Conservation (phyloP, 1,140 invertebrate species). For the Pseudomyrmex pallidus region DNA sequence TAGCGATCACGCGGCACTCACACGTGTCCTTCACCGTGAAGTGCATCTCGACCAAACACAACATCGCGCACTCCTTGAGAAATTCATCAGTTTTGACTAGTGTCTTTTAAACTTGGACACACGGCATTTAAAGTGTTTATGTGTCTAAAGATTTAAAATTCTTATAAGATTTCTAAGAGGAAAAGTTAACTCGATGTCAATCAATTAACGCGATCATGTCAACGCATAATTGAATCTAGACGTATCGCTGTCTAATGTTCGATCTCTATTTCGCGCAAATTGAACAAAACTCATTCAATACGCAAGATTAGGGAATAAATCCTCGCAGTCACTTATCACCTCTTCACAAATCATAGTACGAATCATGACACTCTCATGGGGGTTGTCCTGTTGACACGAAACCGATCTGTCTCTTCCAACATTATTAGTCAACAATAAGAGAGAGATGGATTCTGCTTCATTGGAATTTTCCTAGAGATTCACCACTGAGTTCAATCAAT, state of each 20-base stretch:
- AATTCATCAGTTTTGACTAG: not conserved
- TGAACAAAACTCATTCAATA: slow-evolving; percentile 6
- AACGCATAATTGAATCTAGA: not conserved
- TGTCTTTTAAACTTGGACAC: not conserved
- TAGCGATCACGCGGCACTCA: slow-evolving; percentile 36
- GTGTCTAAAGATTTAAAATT: not conserved
- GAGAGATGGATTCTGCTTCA: not conserved
- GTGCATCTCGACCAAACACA: slow-evolving; percentile 38
- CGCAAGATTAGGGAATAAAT: not conserved
- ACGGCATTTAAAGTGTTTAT: not conserved
- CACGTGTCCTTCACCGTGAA: slow-evolving; percentile 50
- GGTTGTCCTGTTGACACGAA: slow-evolving; percentile 13
- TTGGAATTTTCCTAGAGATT: not conserved
- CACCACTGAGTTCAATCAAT: not conserved
- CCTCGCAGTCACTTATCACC: slow-evolving; percentile 35
- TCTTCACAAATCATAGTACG: slow-evolving; percentile 37
- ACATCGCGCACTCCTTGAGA: slow-evolving; percentile 8
- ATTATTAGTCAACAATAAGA: not conserved
- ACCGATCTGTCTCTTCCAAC: slow-evolving; percentile 5
- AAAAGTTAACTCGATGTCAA: not conserved
- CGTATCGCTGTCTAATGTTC: not conserved
- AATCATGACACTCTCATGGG: slow-evolving; percentile 32
- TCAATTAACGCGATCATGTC: not conserved
- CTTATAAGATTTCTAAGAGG: not conserved
- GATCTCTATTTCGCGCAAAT: not conserved